Conservation (phyloP, 2,797 vertebrate species). For the Semotilus atromaculatus region DNA sequence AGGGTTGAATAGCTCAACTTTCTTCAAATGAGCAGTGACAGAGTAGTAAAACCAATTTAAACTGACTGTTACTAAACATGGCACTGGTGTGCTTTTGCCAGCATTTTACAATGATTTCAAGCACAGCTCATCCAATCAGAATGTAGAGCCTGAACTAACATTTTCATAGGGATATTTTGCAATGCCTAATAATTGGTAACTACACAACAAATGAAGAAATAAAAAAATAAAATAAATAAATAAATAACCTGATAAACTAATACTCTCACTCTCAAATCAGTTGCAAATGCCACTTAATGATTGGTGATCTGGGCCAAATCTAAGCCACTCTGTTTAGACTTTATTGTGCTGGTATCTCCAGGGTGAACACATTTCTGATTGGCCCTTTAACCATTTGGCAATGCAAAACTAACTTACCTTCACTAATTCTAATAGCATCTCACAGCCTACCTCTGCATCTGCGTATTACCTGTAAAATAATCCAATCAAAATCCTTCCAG, state of each 20-base stretch:
- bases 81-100: background rate
- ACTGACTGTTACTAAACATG: background rate
- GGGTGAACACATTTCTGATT: slow-evolving; percentile 13
- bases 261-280: background rate
- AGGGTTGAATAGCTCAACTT: background rate
- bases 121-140: background rate
- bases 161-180: background rate
- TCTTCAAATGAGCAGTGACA: background rate
- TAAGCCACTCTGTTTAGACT: slow-evolving; percentile 10
- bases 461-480: slow-evolving; percentile 80
- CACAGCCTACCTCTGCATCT: slow-evolving; percentile 68
- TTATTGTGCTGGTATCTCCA: background rate
- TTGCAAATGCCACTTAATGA: background rate
- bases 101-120: background rate
- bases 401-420: slow-evolving; percentile 64
- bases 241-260: background rate
- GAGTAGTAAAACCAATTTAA: background rate
- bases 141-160: background rate
- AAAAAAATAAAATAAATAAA: too few species aligned
- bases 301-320: background rate
- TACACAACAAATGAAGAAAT: background rate
- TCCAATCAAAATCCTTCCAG: slow-evolving; percentile 68
- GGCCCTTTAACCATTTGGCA: slow-evolving; percentile 35
- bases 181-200: background rate
- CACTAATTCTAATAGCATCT: slow-evolving; percentile 74